These are phyloP conservation scores for Pterocles orientalis DNA, from an alignment of 2,113 vertebrate species.

Conservation along the genomic window DNA sequence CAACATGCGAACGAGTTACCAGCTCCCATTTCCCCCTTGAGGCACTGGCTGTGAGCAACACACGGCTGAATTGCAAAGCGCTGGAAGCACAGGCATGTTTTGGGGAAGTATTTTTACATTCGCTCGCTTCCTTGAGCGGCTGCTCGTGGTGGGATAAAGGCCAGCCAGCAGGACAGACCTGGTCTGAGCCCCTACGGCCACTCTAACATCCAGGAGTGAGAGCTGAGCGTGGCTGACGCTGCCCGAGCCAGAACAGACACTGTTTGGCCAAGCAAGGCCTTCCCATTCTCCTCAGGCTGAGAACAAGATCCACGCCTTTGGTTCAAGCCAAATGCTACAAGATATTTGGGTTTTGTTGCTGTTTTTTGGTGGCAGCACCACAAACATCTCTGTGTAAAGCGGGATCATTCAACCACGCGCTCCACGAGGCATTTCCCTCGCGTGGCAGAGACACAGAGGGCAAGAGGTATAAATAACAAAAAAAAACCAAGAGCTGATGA, in stretches of 20 bases:
- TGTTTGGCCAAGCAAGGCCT: neutral
- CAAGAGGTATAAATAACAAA: neutral
- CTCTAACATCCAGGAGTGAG: rapidly evolving
- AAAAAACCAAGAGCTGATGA: neutral
- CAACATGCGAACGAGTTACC: neutral
- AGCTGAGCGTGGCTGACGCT: neutral
- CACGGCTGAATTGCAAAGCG: neutral
- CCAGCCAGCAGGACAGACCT: neutral
- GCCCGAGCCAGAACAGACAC: neutral
- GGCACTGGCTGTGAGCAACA: neutral
- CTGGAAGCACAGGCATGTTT: neutral
- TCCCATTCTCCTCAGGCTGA: neutral
- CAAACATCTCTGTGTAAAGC: neutral
- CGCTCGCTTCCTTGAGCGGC: neutral
- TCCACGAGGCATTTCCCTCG: neutral
- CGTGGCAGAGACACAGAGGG: neutral
- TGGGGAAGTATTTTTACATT: neutral
- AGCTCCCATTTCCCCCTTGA: neutral
- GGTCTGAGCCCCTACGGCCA: neutral
- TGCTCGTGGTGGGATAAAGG: neutral
- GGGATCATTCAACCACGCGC: neutral
- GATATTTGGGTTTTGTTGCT: too few relatives aligned
- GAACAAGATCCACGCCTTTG: rapidly evolving
- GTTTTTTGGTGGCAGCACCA: neutral
- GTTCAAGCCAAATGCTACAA: rapidly evolving